Evolutionary conservation across 2,797 vertebrate genomes (phyloP).

Genomic region (Lithobates pipiens): DNA sequence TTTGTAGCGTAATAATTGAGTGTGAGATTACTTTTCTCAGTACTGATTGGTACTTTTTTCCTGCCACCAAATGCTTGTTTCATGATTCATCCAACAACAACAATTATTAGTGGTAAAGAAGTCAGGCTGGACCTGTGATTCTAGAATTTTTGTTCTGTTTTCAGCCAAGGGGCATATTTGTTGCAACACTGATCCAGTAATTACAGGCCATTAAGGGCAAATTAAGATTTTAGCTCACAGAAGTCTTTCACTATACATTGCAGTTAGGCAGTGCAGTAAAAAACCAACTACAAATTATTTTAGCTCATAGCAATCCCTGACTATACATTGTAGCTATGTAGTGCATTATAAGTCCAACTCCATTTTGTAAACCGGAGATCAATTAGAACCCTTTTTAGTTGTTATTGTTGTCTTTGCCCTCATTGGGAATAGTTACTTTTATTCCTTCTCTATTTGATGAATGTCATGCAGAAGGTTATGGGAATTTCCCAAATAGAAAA

Average conservation of each 20-base stretch:
- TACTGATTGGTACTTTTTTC: slow-evolving; percentile 2
- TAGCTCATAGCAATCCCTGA: not conserved
- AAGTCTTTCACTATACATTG: not conserved
- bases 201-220: slow-evolving; percentile 2
- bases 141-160: not conserved
- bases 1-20: not conserved
- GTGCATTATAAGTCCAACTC: not conserved
- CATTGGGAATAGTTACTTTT: too few species aligned
- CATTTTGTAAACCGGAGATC: too few species aligned
- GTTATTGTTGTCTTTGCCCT: too few species aligned
- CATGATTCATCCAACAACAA: slow-evolving; percentile 26
- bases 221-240: not conserved
- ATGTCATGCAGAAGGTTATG: too few species aligned
- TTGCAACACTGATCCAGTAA: slow-evolving; percentile 1
- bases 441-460: too few species aligned
- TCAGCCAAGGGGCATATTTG: slow-evolving; percentile 6
- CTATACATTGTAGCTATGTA: not conserved
- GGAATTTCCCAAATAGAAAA: too few species aligned
- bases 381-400: too few species aligned
- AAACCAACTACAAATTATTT: not conserved
- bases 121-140: not conserved
- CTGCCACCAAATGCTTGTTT: slow-evolving; percentile 2
- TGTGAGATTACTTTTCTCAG: not conserved
- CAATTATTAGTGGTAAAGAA: slow-evolving; percentile 24
- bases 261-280: not conserved